These are phyloP conservation scores for Tyto alba DNA, from an alignment of 2,113 vertebrate species.

Conservation along the genomic window DNA sequence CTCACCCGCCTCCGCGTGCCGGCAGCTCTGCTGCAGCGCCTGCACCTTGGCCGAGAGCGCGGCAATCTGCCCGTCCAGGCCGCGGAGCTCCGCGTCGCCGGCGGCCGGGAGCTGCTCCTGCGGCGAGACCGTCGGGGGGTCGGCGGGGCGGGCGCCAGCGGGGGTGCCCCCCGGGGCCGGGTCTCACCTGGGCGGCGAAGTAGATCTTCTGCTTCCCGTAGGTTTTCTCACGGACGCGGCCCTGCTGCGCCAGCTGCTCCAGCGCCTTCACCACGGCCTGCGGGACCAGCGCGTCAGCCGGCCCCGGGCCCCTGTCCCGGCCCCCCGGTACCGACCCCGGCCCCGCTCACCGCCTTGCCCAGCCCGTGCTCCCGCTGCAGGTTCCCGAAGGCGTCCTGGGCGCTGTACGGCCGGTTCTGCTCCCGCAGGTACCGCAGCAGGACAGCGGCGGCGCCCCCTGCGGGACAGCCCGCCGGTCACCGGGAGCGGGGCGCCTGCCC, in stretches of 20 bases:
- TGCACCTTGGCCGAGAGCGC: conserved; percentile 76
- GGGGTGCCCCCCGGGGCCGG: background rate
- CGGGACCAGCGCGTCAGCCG: background rate
- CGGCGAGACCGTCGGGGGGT: background rate
- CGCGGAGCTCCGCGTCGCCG: conserved; percentile 83
- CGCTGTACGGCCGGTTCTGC: conserved; percentile 92
- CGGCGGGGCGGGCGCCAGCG: accelerated
- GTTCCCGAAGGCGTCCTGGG: conserved; percentile 92
- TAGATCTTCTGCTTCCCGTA: conserved; percentile 98
- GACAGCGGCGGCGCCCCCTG: conserved; percentile 66
- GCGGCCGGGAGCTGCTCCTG: conserved; percentile 87
- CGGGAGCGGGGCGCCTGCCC: too few species aligned
- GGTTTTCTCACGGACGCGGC: conserved; percentile 85
- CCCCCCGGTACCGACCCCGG: background rate
- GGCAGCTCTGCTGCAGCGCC: conserved; percentile 81
- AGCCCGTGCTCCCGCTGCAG: conserved; percentile 90
- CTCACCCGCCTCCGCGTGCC: conserved; percentile 85
- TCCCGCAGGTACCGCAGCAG: conserved; percentile 88
- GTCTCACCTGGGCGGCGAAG: conserved; percentile 89
- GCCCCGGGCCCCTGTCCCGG: background rate
- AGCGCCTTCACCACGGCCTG: conserved; percentile 92
- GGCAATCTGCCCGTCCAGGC: conserved; percentile 79
- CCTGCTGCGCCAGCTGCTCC: conserved; percentile 89
- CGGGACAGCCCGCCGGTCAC: background rate
- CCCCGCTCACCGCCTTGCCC: conserved; percentile 84